Conservation (phyloP, 2,888 invertebrate species). For the Tortricodes alternella region DNA sequence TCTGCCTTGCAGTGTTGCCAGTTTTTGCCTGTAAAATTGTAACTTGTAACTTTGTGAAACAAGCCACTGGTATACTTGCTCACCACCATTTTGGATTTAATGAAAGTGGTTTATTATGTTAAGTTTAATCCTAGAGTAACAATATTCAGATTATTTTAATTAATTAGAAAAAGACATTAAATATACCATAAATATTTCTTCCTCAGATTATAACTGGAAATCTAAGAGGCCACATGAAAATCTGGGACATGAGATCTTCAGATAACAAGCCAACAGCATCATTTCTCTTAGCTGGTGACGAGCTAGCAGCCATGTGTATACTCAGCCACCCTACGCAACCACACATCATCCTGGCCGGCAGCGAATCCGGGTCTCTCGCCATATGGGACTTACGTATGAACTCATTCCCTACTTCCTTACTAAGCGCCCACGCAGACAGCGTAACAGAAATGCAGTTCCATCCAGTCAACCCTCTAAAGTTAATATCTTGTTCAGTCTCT, state of each 20-base stretch:
- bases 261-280: conserved; percentile 85
- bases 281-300: conserved; percentile 89
- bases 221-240: conserved; percentile 93
- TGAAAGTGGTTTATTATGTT: no score
- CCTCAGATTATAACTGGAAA: conserved; percentile 90
- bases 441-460: conserved; percentile 95
- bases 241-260: conserved; percentile 90
- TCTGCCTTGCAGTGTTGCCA: no score
- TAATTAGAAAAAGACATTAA: no score
- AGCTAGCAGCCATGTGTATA: conserved; percentile 88
- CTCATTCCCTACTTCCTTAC: conserved; percentile 90
- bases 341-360: conserved; percentile 92
- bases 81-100: no score
- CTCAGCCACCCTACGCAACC: conserved; percentile 93
- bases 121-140: no score
- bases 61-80: no score
- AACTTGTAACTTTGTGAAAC: no score
- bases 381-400: conserved; percentile 95
- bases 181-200: no score
- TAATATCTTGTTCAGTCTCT: conserved; percentile 90
- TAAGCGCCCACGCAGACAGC: conserved; percentile 89
- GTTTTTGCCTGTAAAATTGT: no score
- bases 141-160: no score
- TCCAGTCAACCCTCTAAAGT: conserved; percentile 91
- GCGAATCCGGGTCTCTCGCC: conserved; percentile 92